These are phyloP conservation scores for Stegana nigrithorax DNA, from an alignment of 2,888 invertebrate species.

Conservation along the genomic window DNA sequence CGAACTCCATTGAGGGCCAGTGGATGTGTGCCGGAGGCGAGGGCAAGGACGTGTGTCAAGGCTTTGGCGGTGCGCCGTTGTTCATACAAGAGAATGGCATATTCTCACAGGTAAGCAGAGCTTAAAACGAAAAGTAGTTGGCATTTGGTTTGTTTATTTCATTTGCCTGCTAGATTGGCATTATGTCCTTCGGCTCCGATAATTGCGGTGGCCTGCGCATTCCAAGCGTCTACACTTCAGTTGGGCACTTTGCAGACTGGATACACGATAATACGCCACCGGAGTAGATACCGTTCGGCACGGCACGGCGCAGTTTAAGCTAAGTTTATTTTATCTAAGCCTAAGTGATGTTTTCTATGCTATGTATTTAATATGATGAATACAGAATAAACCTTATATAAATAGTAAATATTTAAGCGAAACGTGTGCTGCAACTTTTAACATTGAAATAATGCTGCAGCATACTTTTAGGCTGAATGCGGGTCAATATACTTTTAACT, in stretches of 20 bases:
- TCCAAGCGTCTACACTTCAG: slow-evolving; percentile 82
- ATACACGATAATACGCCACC: slow-evolving; percentile 78
- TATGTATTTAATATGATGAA: background rate
- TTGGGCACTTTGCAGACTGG: slow-evolving; percentile 81
- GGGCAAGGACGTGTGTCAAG: slow-evolving; percentile 81
- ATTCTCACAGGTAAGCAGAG: slow-evolving; percentile 73
- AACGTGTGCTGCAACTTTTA: too few relatives aligned
- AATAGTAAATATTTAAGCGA: too few relatives aligned
- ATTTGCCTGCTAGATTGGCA: slow-evolving; percentile 81
- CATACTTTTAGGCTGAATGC: too few relatives aligned
- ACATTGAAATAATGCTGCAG: too few relatives aligned
- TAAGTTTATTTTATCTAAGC: too few relatives aligned
- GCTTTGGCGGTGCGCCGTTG: slow-evolving; percentile 83
- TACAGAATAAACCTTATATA: too few relatives aligned
- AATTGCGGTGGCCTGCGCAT: slow-evolving; percentile 80
- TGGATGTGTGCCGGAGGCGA: slow-evolving; percentile 82
- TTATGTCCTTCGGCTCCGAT: slow-evolving; percentile 84
- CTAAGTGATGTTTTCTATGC: too few relatives aligned
- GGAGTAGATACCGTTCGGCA: too few relatives aligned
- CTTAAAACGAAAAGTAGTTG: background rate
- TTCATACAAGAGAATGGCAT: slow-evolving; percentile 74
- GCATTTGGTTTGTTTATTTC: too few relatives aligned
- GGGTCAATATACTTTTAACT: too few relatives aligned
- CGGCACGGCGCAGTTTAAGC: too few relatives aligned
- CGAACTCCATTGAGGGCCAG: slow-evolving; percentile 72